phyloP scores from a whole-genome alignment of 2,888 invertebrate species.

The Lithodes maja region DNA sequence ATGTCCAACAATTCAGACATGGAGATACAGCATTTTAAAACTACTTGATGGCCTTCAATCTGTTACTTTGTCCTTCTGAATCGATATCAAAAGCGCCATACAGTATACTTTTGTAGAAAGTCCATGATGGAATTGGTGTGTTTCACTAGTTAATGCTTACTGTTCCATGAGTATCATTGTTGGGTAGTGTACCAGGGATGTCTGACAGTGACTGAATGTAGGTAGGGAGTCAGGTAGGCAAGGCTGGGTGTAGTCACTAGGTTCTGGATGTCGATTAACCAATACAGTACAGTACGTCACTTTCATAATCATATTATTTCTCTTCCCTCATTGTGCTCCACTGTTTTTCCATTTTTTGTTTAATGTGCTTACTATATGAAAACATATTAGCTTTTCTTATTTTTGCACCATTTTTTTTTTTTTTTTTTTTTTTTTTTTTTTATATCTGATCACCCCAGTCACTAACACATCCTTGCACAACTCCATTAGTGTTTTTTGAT shows the following conservation, averaged over 20 bases:
- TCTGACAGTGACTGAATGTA: not conserved
- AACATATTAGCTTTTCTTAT: not conserved
- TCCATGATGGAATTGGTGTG: too few species aligned
- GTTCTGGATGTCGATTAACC: slow-evolving; percentile 16
- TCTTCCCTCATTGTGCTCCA: slow-evolving; percentile 10
- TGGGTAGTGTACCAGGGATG: too few species aligned
- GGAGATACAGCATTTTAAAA: too few species aligned
- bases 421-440: too few species aligned
- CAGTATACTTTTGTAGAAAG: too few species aligned
- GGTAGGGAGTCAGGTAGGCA: slow-evolving; percentile 9
- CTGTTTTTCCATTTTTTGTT: not conserved
- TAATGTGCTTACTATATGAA: too few species aligned
- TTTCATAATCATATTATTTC: slow-evolving; percentile 10
- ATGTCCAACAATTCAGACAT: too few species aligned
- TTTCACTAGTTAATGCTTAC: too few species aligned
- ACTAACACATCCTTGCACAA: slow-evolving; percentile 55
- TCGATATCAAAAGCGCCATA: too few species aligned
- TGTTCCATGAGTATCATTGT: too few species aligned
- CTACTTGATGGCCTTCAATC: too few species aligned
- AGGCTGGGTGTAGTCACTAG: slow-evolving; percentile 45
- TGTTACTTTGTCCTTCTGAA: too few species aligned
- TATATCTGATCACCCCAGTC: slow-evolving; percentile 30
- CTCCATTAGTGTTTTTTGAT: slow-evolving; percentile 42
- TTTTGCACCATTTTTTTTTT: not conserved
- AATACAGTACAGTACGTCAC: not conserved